Percentiles rank a stretch among this genome's conserved stretches.
Conservation (phyloP, 2,113 vertebrate species). For the Oceanodroma tethys region DNA sequence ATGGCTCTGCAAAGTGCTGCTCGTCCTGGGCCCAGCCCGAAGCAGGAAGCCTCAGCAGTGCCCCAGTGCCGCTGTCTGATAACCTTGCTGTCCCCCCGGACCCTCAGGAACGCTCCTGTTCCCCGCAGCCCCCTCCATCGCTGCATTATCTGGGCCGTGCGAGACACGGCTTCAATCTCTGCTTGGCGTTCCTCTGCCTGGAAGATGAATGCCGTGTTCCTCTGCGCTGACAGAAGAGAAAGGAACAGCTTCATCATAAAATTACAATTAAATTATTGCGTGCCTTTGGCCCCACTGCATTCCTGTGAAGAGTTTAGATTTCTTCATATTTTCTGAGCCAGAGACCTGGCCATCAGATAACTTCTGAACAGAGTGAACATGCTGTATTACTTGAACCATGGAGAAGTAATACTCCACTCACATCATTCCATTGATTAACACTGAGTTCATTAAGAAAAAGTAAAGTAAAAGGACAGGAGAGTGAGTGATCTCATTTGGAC, state of each 20-base stretch:
- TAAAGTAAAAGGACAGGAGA: neutral
- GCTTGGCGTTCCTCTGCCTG: neutral
- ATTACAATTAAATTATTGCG: fast-evolving
- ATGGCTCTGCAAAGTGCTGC: neutral
- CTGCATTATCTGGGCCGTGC: fast-evolving
- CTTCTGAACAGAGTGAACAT: neutral
- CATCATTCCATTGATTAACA: neutral
- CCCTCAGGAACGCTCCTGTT: neutral
- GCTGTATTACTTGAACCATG: fast-evolving
- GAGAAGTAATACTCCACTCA: neutral
- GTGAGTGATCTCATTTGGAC: neutral
- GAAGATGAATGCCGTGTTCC: neutral
- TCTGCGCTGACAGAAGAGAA: fast-evolving
- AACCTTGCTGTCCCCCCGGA: no score
- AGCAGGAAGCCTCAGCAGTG: neutral
- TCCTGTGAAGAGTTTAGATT: neutral
- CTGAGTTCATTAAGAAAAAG: neutral
- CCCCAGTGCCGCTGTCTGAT: no score
- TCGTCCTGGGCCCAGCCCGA: neutral
- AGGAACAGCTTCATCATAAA: neutral
- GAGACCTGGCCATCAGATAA: neutral
- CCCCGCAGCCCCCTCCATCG: neutral
- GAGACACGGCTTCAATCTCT: neutral
- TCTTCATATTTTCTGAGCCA: neutral
- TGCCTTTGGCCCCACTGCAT: neutral